Base-by-base conservation (phyloP, 2,888 invertebrate genomes). In the Stenotaenia linearis region DNA sequence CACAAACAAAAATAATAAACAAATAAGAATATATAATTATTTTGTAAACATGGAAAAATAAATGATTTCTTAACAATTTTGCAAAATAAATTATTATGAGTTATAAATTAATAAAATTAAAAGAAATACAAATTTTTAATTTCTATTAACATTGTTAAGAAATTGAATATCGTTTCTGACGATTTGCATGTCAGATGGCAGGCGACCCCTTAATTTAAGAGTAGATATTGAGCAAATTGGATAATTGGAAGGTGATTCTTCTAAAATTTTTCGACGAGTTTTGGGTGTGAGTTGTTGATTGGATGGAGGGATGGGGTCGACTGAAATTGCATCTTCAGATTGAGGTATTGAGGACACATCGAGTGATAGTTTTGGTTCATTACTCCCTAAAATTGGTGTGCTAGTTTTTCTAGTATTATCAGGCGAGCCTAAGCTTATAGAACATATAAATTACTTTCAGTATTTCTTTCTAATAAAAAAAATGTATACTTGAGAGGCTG, bases 1-100 rank as follows among this genome's bases (percentile, higher is more conserved):
- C 84, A 85, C 84, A 35, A 79, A 83, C n/a, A 81, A 86, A 32
- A 82, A 85, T 40, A 85, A 85, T 1, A 86, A 85, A 81, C 83
- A 84, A n/a, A n/a, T n/a, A n/a, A n/a, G n/a, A n/a, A n/a, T n/a
- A n/a, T n/a, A n/a, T n/a, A n/a, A n/a, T n/a, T n/a, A n/a, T n/a
- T n/a, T n/a, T n/a, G n/a, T n/a, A n/a, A n/a, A n/a, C n/a, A n/a
- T n/a, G n/a, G n/a, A 5, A 61, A 30, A 56, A 78, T 18, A 61
- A 78, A 80, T n/a, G 28, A 21, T 10, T 56, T 4, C 6, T 56
- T 21, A 21, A 23, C 0, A 15, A 74, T 12, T 23, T 4, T 28
- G 25, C 10, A 25, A 25, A 25, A 25, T 18, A 6, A 23, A 69
- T 18, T 6, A 2, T 12, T 69, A 7, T 69, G 69, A 12, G 15